Percentiles rank a stretch among this genome's conserved stretches.
Conservation (phyloP, 1,140 invertebrate genomes). For the Rhagoletis pomonella region DNA sequence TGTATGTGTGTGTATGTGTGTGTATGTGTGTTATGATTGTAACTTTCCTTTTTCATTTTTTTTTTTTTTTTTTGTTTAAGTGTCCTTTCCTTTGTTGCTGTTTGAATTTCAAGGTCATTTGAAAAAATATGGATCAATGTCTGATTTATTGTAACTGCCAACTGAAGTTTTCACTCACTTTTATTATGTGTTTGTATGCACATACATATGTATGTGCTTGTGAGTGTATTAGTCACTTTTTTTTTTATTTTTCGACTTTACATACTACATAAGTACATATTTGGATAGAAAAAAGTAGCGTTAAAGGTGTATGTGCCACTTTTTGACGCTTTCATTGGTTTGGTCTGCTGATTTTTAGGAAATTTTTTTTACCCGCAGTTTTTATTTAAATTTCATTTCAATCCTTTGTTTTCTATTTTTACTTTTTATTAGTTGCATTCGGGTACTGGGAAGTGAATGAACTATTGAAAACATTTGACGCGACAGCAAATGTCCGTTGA, state of each 20-base stretch:
- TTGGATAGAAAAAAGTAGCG: background rate
- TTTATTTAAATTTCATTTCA: background rate
- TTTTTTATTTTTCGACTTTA: background rate
- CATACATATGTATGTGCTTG: background rate
- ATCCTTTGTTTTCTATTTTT: background rate
- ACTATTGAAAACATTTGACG: slow-evolving; percentile 48
- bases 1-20: background rate
- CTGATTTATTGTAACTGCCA: slow-evolving; percentile 54
- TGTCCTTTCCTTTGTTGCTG: slow-evolving; percentile 47
- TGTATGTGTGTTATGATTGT: background rate
- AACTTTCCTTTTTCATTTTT: slow-evolving; percentile 2
- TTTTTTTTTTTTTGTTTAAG: background rate
- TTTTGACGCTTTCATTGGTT: background rate
- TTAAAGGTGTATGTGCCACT: background rate
- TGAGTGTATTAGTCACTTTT: background rate
- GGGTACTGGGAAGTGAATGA: slow-evolving; percentile 9
- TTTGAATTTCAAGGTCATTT: slow-evolving; percentile 55
- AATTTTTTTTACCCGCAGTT: background rate
- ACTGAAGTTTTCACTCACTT: slow-evolving; percentile 43
- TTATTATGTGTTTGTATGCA: background rate
- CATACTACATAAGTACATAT: background rate
- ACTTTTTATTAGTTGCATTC: slow-evolving; percentile 25
- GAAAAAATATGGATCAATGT: slow-evolving; percentile 55
- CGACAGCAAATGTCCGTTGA: background rate
- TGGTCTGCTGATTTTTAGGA: background rate